These are phyloP conservation scores for Goniozus legneri DNA, from an alignment of 1,140 invertebrate genomes.

Conservation along the genomic window DNA sequence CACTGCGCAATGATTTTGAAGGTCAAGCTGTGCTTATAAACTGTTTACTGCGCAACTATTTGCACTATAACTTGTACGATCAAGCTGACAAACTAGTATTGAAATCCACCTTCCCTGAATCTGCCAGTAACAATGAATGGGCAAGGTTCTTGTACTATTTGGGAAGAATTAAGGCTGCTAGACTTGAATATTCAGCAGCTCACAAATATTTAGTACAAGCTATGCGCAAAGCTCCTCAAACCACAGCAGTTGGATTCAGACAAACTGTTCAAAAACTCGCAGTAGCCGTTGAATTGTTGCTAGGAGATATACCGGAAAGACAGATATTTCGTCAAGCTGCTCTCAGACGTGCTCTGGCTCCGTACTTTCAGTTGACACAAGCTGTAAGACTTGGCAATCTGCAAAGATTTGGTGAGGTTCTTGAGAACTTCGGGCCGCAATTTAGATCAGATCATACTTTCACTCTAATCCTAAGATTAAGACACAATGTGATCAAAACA, in stretches of 20 bases:
- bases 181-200: conserved; percentile 94
- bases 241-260: conserved; percentile 95
- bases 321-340: conserved; percentile 85
- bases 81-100: conserved; percentile 93
- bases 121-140: conserved; percentile 98
- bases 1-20: conserved; percentile 92
- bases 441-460: conserved; percentile 91
- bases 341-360: conserved; percentile 80
- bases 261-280: conserved; percentile 97
- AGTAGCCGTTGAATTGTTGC: conserved; percentile 90
- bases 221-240: conserved; percentile 94
- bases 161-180: conserved; percentile 94
- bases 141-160: conserved; percentile 96
- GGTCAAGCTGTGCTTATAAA: conserved; percentile 96
- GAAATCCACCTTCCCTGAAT: conserved; percentile 94
- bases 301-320: conserved; percentile 96
- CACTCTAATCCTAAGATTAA: conserved; percentile 87
- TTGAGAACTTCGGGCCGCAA: conserved; percentile 84
- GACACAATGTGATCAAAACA: conserved; percentile 99
- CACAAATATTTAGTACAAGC: conserved; percentile 94
- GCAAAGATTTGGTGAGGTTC: conserved; percentile 88
- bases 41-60: conserved; percentile 90
- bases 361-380: conserved; percentile 97
- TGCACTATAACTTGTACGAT: conserved; percentile 95
- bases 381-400: conserved; percentile 94